Evolutionary conservation across 2,113 vertebrate species (phyloP).

Genomic region (Tragelaphus buxtoni): DNA sequence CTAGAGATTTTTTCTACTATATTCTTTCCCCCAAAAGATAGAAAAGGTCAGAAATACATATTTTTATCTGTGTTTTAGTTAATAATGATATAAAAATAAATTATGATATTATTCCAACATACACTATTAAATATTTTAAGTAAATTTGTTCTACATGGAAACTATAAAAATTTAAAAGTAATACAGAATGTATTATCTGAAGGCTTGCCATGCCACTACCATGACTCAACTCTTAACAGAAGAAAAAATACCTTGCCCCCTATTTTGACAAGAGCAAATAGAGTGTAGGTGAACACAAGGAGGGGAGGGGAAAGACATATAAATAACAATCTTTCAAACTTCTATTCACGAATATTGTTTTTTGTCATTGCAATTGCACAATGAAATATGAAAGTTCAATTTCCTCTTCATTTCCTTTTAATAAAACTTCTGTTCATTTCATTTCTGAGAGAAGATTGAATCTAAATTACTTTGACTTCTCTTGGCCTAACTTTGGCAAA

Average conservation of each 20-base stretch:
- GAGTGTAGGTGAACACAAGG: slow-evolving; percentile 38
- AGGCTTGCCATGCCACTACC: not conserved
- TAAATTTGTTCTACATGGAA: slow-evolving; percentile 29
- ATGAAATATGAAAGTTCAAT: slow-evolving; percentile 86
- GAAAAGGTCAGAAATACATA: not conserved
- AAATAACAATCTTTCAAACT: slow-evolving; percentile 79
- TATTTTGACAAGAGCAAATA: slow-evolving; percentile 55
- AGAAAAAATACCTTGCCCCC: slow-evolving; percentile 47
- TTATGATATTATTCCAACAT: not conserved
- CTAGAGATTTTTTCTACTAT: not conserved
- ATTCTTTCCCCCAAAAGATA: not conserved
- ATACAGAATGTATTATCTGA: slow-evolving; percentile 12
- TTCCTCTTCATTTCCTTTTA: slow-evolving; percentile 88
- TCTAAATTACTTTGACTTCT: slow-evolving; percentile 87
- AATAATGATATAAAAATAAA: slow-evolving; percentile 19
- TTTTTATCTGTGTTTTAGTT: not conserved
- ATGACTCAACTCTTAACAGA: not conserved
- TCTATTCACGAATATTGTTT: slow-evolving; percentile 80
- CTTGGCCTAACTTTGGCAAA: slow-evolving; percentile 78
- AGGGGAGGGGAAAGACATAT: slow-evolving; percentile 40
- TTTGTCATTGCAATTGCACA: slow-evolving; percentile 82
- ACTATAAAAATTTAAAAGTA: not conserved
- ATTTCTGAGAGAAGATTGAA: slow-evolving; percentile 83
- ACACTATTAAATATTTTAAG: not conserved
- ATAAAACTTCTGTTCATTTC: slow-evolving; percentile 85